Evolutionary conservation across 2,113 vertebrate genomes (phyloP).

Genomic region (Coreoperca whiteheadi): DNA sequence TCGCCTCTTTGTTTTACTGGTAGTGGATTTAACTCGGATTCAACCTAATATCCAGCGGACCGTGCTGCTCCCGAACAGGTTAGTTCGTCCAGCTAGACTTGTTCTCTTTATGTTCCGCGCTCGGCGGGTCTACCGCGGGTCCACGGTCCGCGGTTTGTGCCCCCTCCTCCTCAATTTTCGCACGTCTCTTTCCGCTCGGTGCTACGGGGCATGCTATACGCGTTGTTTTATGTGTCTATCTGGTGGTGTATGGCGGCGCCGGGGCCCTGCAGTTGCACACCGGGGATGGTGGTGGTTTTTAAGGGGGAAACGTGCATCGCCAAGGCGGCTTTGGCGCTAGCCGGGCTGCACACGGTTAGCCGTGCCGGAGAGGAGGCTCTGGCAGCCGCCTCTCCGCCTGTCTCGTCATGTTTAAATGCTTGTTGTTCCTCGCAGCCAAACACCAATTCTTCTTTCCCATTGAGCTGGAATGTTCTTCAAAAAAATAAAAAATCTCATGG

Average conservation of each 20-base stretch:
- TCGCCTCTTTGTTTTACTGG: slow-evolving; percentile 90
- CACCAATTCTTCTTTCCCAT: slow-evolving; percentile 66
- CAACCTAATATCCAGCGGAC: slow-evolving; percentile 81
- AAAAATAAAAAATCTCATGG: slow-evolving; percentile 39
- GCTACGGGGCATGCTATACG: slow-evolving; percentile 82
- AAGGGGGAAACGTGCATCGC: slow-evolving; percentile 66
- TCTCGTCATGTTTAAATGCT: slow-evolving; percentile 67
- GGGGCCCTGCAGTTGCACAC: slow-evolving; percentile 83
- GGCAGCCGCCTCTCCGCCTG: slow-evolving; percentile 46
- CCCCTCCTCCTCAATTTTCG: slow-evolving; percentile 72
- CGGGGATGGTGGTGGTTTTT: slow-evolving; percentile 63
- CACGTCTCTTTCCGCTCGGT: slow-evolving; percentile 79
- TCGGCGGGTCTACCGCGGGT: slow-evolving; percentile 30
- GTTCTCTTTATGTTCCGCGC: slow-evolving; percentile 24
- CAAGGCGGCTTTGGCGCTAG: slow-evolving; percentile 30
- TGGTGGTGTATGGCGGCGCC: slow-evolving; percentile 80
- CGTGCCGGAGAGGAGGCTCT: slow-evolving; percentile 36
- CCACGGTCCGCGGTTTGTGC: slow-evolving; percentile 60
- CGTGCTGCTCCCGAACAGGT: slow-evolving; percentile 81
- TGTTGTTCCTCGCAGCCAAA: slow-evolving; percentile 55
- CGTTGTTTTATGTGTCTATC: slow-evolving; percentile 78
- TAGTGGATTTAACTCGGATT: slow-evolving; percentile 88
- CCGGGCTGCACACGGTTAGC: slow-evolving; percentile 63
- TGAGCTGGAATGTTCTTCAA: slow-evolving; percentile 78
- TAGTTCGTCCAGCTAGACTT: slow-evolving; percentile 68